Conservation (phyloP, 2,888 invertebrate genomes). For the Athalia circularis region DNA sequence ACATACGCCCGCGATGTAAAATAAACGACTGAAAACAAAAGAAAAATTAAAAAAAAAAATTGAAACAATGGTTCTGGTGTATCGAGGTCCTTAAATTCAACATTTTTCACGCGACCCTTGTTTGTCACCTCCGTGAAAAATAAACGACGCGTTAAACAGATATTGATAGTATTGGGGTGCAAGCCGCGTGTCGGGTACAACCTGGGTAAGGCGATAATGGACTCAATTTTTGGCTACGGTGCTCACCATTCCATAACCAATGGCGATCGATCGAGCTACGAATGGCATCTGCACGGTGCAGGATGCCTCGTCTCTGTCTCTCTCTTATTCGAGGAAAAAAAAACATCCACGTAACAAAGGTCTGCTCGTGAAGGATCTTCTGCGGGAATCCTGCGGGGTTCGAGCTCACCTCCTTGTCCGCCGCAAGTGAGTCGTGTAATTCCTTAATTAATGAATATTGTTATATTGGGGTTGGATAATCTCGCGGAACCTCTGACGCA, state of each 20-base stretch:
- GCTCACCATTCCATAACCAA: constrained; percentile 35
- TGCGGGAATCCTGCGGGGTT: no score
- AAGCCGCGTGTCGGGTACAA: constrained; percentile 4
- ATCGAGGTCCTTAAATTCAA: constrained; percentile 54
- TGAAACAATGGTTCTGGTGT: constrained; percentile 22
- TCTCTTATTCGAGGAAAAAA: no score
- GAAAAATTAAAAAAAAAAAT: neutral
- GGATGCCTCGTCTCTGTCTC: no score
- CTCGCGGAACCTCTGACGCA: neutral
- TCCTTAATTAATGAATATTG: neutral
- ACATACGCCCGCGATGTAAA: neutral
- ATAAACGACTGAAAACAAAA: no score
- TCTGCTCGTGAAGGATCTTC: no score
- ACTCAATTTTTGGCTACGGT: constrained; percentile 60
- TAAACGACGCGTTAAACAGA: constrained; percentile 65
- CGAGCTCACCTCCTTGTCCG: no score
- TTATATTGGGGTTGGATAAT: neutral
- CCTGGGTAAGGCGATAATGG: constrained; percentile 64
- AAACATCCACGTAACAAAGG: no score
- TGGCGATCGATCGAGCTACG: constrained; percentile 34
- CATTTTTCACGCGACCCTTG: constrained; percentile 58
- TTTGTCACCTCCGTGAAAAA: constrained; percentile 55
- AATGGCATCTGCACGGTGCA: constrained; percentile 9
- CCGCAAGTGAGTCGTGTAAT: no score
- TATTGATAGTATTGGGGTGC: constrained; percentile 61